A percentile compares a stretch with the other conserved stretches of the same genome.
These are phyloP conservation scores for Acromyrmex heyeri DNA, from an alignment of 1,140 invertebrate genomes.

Conservation along the genomic window DNA sequence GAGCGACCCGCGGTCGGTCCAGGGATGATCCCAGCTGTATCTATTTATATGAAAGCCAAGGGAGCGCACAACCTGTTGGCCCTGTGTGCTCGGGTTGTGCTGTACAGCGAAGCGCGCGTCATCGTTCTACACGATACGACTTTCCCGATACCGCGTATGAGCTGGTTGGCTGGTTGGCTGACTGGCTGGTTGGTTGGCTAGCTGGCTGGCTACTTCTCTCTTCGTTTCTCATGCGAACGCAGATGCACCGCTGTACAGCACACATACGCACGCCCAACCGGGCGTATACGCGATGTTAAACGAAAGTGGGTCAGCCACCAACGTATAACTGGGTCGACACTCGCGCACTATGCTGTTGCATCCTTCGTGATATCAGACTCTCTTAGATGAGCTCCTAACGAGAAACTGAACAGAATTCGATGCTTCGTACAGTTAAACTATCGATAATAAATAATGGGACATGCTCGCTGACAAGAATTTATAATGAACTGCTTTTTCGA, in stretches of 20 bases:
- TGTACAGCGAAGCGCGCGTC: conserved; percentile 62
- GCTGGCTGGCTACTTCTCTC: conserved; percentile 33
- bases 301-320: conserved; percentile 77
- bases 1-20: conserved; percentile 75
- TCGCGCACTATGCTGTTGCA: conserved; percentile 8
- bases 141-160: conserved; percentile 39
- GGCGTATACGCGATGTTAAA: conserved; percentile 59
- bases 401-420: not conserved
- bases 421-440: not conserved
- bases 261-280: conserved; percentile 16
- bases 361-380: conserved; percentile 34
- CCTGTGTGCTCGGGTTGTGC: conserved; percentile 29
- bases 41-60: conserved; percentile 82
- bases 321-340: conserved; percentile 67
- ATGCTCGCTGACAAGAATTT: not conserved
- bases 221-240: conserved; percentile 32
- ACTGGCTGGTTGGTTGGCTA: not conserved
- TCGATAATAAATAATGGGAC: not conserved
- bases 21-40: conserved; percentile 83
- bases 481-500: not conserved
- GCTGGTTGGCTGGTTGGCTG: not conserved
- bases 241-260: conserved; percentile 16
- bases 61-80: conserved; percentile 83
- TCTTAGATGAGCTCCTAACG: not conserved
- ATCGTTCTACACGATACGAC: conserved; percentile 47